Conservation (phyloP, 2,797 vertebrate genomes). For the Urosaurus nigricauda region DNA sequence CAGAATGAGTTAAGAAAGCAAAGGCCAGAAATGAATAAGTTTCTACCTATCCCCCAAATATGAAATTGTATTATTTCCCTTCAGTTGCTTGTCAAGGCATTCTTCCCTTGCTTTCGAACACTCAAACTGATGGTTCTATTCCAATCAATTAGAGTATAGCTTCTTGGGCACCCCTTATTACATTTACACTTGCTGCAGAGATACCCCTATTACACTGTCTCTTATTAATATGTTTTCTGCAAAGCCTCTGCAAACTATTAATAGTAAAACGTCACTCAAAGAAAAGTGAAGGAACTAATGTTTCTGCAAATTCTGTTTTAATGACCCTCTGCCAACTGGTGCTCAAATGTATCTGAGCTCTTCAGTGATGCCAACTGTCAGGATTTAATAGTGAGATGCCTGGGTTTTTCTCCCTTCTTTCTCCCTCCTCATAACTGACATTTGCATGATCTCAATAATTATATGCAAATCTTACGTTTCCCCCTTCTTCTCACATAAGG, state of each 20-base stretch:
- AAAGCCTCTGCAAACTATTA: slow-evolving; percentile 89
- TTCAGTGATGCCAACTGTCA: slow-evolving; percentile 89
- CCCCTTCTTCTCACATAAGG: slow-evolving; percentile 88
- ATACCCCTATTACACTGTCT: slow-evolving; percentile 83
- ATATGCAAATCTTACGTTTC: slow-evolving; percentile 89
- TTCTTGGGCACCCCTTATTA: slow-evolving; percentile 78
- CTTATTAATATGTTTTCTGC: slow-evolving; percentile 89
- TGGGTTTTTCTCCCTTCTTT: slow-evolving; percentile 78
- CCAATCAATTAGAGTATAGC: slow-evolving; percentile 85
- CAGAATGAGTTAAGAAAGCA: slow-evolving; percentile 76
- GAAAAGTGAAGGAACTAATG: slow-evolving; percentile 88
- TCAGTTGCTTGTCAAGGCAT: slow-evolving; percentile 80
- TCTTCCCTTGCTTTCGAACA: slow-evolving; percentile 79
- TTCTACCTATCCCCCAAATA: slow-evolving; percentile 73
- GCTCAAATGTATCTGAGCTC: slow-evolving; percentile 89
- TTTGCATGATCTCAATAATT: slow-evolving; percentile 91
- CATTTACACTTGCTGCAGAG: slow-evolving; percentile 78
- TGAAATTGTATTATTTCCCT: slow-evolving; percentile 81
- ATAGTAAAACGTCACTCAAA: slow-evolving; percentile 90
- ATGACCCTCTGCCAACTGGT: slow-evolving; percentile 89
- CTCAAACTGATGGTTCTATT: slow-evolving; percentile 80
- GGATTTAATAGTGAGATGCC: slow-evolving; percentile 88
- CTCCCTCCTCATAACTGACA: slow-evolving; percentile 85
- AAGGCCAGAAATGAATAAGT: slow-evolving; percentile 77
- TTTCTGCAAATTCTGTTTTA: slow-evolving; percentile 90